phyloP scores from a whole-genome alignment of 2,113 vertebrate genomes.

The Hemichromis elongatus region DNA sequence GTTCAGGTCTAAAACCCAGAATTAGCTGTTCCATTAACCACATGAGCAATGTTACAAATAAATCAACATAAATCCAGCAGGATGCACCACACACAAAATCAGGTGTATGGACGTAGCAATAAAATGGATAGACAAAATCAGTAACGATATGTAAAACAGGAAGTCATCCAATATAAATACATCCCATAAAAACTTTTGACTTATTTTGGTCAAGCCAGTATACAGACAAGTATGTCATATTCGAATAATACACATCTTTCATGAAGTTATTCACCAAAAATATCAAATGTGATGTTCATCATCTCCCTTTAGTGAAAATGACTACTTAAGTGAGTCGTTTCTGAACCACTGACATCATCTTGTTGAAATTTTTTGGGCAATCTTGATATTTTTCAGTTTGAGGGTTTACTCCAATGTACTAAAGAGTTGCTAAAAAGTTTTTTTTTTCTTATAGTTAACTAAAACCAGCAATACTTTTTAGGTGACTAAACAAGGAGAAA shows the following conservation, averaged over 20 bases:
- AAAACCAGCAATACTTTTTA: neutral
- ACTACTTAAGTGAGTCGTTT: neutral
- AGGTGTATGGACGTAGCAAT: too few species aligned
- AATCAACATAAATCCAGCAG: neutral
- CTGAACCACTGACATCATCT: neutral
- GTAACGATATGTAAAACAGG: neutral
- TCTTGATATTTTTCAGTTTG: neutral
- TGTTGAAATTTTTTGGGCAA: neutral
- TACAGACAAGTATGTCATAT: neutral
- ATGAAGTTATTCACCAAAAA: neutral
- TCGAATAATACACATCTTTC: neutral
- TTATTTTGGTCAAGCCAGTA: neutral
- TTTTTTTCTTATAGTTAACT: neutral
- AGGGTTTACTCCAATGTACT: neutral
- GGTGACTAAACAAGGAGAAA: neutral
- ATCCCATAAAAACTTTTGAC: neutral
- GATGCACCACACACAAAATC: fast-evolving
- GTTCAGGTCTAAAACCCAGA: neutral
- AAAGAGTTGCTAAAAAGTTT: neutral
- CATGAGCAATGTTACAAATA: neutral
- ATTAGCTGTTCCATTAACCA: neutral
- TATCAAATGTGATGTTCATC: neutral
- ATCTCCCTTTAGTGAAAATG: neutral
- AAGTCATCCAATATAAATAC: neutral
- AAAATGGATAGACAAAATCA: neutral